phyloP scores from a whole-genome alignment of 2,113 vertebrate species.

The Edolisoma coerulescens region DNA sequence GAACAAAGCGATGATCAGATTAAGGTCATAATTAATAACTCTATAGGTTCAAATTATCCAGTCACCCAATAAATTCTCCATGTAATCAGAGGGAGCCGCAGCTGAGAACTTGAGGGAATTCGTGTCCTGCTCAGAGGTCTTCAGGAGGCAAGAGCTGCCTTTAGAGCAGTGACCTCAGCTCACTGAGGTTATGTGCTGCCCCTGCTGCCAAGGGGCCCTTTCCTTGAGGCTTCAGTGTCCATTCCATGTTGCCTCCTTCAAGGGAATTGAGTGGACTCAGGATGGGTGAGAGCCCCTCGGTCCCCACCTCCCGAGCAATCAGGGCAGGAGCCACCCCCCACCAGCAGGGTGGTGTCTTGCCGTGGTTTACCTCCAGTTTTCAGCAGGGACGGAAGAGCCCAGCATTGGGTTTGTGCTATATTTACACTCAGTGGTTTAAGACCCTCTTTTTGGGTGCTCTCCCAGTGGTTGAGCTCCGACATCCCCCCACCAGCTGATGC shows the following conservation, averaged over 20 bases:
- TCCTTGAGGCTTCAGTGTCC: not conserved
- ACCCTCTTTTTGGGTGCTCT: not conserved
- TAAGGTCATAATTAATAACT: slow-evolving; percentile 63
- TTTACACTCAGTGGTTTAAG: not conserved
- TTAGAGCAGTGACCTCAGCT: not conserved
- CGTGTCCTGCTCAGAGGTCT: not conserved
- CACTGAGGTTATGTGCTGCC: fast-evolving
- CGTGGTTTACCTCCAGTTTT: not conserved
- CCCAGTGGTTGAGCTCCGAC: fast-evolving
- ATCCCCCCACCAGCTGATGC: not conserved
- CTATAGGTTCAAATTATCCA: slow-evolving; percentile 33
- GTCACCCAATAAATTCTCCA: slow-evolving; percentile 15
- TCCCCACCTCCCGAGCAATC: not conserved
- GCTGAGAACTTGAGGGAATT: not conserved
- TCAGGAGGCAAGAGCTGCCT: not conserved
- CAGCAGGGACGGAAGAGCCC: not conserved
- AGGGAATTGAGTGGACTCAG: not conserved
- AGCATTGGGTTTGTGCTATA: fast-evolving
- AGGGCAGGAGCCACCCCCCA: not conserved
- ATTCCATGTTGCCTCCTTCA: not conserved
- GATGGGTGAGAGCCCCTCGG: fast-evolving
- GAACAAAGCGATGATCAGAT: slow-evolving; percentile 59
- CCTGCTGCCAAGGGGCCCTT: not conserved
- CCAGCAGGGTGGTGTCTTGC: not conserved
- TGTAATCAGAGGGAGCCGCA: not conserved